A percentile compares a stretch with the other conserved stretches of the same genome.
phyloP scores from a whole-genome alignment of 2,888 invertebrate species.

The Dicyrtoma fusca region DNA sequence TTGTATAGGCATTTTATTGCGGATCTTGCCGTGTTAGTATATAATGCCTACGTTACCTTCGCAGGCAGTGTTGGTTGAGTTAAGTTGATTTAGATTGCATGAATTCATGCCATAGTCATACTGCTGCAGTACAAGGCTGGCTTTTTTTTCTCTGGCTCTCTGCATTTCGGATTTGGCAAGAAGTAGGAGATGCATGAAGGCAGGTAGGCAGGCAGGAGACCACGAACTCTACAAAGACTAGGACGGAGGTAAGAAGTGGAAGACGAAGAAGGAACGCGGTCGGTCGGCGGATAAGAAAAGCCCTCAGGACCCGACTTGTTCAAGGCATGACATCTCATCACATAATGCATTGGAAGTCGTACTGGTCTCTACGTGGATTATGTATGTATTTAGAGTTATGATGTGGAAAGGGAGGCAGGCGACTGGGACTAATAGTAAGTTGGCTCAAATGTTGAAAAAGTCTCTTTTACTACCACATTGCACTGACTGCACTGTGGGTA shows the following conservation, averaged over 20 bases:
- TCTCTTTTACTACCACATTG: no score
- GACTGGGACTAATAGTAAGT: no score
- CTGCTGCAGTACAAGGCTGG: not conserved
- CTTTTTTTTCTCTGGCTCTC: not conserved
- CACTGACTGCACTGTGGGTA: no score
- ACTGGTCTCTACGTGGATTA: no score
- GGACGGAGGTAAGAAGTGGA: conserved; percentile 5
- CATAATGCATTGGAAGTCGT: conserved; percentile 8
- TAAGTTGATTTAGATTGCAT: conserved; percentile 20
- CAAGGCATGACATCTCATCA: conserved; percentile 28
- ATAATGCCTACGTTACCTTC: not conserved
- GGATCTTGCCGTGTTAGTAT: not conserved
- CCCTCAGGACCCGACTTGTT: conserved; percentile 28
- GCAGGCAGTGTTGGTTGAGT: no score
- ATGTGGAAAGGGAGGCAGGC: no score
- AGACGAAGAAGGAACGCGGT: conserved; percentile 31
- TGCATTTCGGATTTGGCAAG: conserved; percentile 34
- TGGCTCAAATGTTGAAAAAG: no score
- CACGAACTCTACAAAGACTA: not conserved
- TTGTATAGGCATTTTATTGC: not conserved
- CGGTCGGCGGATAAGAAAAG: conserved; percentile 27
- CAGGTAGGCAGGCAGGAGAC: not conserved
- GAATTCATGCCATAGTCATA: conserved; percentile 10
- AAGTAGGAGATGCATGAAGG: not conserved
- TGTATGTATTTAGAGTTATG: no score